Percentiles rank a stretch among this genome's conserved stretches.
These are phyloP conservation scores for Hydrolagus colliei DNA, from an alignment of 2,797 vertebrate species.

Conservation along the genomic window DNA sequence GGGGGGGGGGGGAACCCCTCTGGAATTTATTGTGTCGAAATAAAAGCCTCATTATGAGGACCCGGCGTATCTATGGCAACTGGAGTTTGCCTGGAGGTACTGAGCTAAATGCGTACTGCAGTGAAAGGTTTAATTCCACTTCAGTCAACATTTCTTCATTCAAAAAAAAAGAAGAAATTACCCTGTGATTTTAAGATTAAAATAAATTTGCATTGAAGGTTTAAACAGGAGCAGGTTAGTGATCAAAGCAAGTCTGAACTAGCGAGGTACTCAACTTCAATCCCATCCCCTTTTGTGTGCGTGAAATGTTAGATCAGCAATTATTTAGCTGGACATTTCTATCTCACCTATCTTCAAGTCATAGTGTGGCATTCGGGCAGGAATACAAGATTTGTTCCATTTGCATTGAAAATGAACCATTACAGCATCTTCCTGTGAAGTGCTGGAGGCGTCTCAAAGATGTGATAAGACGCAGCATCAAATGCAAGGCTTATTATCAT, in stretches of 20 bases:
- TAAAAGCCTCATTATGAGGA: conserved; percentile 41
- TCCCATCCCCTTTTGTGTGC: no score
- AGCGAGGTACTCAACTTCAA: no score
- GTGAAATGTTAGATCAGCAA: no score
- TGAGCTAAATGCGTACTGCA: background rate
- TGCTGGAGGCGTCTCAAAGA: no score
- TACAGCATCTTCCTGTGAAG: no score
- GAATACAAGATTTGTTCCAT: no score
- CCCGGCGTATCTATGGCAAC: conserved; percentile 53
- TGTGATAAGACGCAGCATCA: no score
- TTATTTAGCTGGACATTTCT: no score
- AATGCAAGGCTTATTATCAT: no score
- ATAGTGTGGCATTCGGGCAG: no score
- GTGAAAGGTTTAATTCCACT: background rate
- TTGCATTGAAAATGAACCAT: no score
- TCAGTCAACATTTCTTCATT: background rate
- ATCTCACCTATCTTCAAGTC: no score
- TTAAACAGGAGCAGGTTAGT: background rate
- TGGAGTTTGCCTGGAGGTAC: conserved; percentile 36
- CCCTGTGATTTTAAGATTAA: conserved; percentile 30
- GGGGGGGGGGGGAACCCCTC: background rate
- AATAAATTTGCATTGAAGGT: background rate
- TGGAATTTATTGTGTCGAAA: conserved; percentile 14
- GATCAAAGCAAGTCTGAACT: background rate
- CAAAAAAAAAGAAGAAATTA: conserved; percentile 34